A percentile compares a stretch with the other conserved stretches of the same genome.
Evolutionary conservation across 2,113 vertebrate genomes (phyloP).

Genomic region (Oceanites oceanicus): DNA sequence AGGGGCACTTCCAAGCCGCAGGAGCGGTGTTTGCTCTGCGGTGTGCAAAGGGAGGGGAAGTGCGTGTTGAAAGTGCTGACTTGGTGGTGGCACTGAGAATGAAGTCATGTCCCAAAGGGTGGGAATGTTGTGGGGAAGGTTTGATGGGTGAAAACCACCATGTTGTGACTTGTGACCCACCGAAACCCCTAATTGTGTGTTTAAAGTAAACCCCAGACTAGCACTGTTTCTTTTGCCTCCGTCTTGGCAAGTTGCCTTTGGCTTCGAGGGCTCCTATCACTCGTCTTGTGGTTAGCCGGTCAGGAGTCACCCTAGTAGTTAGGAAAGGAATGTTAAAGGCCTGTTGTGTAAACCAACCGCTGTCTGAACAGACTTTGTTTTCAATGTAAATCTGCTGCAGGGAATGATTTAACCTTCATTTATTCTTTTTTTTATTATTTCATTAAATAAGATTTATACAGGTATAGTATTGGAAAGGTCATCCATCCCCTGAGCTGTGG

Average conservation of each 20-base stretch:
- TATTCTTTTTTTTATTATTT: slow-evolving; percentile 72
- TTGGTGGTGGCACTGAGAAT: neutral
- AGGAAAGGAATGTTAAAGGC: slow-evolving; percentile 36
- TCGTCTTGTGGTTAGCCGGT: neutral
- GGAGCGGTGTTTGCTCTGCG: neutral
- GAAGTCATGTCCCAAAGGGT: neutral
- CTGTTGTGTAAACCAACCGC: slow-evolving; percentile 26
- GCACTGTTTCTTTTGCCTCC: neutral
- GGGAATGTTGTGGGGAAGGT: neutral
- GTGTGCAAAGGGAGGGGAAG: neutral
- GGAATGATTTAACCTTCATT: slow-evolving; percentile 74
- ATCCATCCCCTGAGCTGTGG: slow-evolving; percentile 57
- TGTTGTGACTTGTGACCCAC: neutral
- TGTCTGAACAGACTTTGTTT: slow-evolving; percentile 45
- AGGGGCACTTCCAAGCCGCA: neutral
- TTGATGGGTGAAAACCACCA: neutral
- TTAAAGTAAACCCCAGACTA: neutral
- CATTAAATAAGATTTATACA: slow-evolving; percentile 80
- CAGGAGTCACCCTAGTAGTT: neutral
- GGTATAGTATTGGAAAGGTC: slow-evolving; percentile 73
- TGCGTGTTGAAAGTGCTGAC: neutral
- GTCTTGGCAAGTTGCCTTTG: neutral
- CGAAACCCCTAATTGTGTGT: neutral
- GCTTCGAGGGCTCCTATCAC: neutral
- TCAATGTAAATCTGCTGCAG: slow-evolving; percentile 64